A percentile compares a stretch with the other conserved stretches of the same genome.
phyloP scores from a whole-genome alignment of 2,113 vertebrate genomes.

The Ochotona princeps region DNA sequence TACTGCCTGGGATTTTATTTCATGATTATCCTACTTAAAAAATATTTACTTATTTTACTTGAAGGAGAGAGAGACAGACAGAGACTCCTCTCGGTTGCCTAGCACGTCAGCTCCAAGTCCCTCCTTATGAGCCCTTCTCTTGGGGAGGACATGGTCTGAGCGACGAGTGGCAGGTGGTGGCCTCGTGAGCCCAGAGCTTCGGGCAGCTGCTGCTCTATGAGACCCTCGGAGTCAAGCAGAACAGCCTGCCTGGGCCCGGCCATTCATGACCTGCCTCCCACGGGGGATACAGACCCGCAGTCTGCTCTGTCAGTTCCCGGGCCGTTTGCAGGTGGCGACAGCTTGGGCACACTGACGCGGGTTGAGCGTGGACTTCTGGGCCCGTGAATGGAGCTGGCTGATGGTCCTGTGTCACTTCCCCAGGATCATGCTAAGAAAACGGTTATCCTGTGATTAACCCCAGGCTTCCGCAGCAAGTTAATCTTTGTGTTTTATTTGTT shows the following conservation, averaged over 20 bases:
- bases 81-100: no score
- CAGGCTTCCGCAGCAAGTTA: neutral
- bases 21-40: no score
- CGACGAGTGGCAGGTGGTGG: neutral
- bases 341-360: no score
- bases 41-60: no score
- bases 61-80: no score
- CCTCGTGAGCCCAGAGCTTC: neutral
- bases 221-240: neutral
- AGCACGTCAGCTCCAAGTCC: no score
- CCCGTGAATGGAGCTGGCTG: neutral
- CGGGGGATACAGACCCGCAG: fast-evolving
- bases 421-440: neutral
- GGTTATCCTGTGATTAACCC: neutral
- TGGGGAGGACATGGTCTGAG: no score
- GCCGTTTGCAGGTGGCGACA: neutral
- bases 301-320: fast-evolving
- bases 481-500: neutral
- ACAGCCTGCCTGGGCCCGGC: fast-evolving
- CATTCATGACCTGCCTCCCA: fast-evolving
- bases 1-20: no score
- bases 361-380: neutral
- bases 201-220: neutral
- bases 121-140: no score
- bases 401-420: neutral